Evolutionary conservation across 2,797 vertebrate species (phyloP), one percentile per base, ranked within the genome.

Genomic region (Coilia nasus): DNA sequence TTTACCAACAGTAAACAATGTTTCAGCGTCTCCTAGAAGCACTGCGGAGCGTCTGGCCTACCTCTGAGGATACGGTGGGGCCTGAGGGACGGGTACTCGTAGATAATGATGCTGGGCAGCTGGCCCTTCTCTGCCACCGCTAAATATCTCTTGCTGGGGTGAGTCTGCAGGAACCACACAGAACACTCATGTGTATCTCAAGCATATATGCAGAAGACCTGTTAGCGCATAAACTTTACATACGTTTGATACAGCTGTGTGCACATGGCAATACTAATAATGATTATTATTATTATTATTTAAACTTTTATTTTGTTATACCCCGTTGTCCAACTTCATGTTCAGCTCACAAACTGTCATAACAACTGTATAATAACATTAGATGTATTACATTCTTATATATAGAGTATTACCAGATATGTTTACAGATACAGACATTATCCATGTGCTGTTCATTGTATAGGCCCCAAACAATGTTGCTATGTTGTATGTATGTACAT

Each of bases 41-140:
- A 64, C n/a, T 12, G 23, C n/a, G 35, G 50, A 3, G 7, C 9
- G 50, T 54, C 5, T 71, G 31, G 46, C 35, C 57, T 92, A 98
- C 98, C 97, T 96, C 86, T 93, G 57, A 99, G 95, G 87, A 97
- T 94, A 87, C 97, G 95, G 90, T 96, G 95, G 0, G 94, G 97
- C 23, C 71, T 93, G 89, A 97, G 87, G 0, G 96, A 96, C 81
- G 97, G 97, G 87, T 95, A 98, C 81, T 97, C 95, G 41, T 98
- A 99, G 87, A 99, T 90, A 6, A 98, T 92, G 90, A 99, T 95
- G 87, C 94, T 86, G 44, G 98, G 98, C 67, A 91, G 93, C 85
- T 86, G 87, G 89, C 98, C 98, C 89, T 99, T 99, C 91, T 99
- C 98, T 90, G 97, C 98, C 83, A 97, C 94, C 56, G 92, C 94